Conservation (phyloP, 2,888 invertebrate species). For the Petrolisthes cinctipes region DNA sequence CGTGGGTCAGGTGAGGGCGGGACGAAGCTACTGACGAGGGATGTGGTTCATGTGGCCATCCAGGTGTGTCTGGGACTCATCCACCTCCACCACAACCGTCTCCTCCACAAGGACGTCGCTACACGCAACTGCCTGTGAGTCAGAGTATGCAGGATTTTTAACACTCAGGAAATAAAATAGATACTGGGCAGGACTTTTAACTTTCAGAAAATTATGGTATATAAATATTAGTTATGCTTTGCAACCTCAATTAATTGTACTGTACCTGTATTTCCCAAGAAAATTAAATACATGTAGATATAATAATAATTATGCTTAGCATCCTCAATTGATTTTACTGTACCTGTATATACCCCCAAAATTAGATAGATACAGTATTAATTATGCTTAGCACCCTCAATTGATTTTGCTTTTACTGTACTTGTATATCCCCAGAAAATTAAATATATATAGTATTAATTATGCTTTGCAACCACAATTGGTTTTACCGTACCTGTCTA, state of each 20-base stretch:
- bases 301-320: neutral
- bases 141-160: neutral
- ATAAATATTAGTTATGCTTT: no score
- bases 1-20: constrained; percentile 50
- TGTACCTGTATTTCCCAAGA: no score
- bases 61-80: constrained; percentile 66
- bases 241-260: no score
- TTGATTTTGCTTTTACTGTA: neutral
- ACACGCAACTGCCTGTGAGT: constrained; percentile 67
- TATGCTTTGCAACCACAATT: neutral
- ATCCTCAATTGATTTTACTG: neutral
- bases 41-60: constrained; percentile 66
- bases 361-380: no score
- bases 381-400: neutral
- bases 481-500: neutral
- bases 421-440: no score
- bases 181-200: no score
- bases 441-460: no score
- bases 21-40: constrained; percentile 62
- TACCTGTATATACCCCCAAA: neutral
- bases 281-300: no score
- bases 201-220: no score
- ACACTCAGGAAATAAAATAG: neutral
- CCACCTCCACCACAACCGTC: constrained; percentile 66
- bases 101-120: constrained; percentile 67